Evolutionary conservation across 2,888 invertebrate species (phyloP).

Genomic region (Alloplasta piceator): DNA sequence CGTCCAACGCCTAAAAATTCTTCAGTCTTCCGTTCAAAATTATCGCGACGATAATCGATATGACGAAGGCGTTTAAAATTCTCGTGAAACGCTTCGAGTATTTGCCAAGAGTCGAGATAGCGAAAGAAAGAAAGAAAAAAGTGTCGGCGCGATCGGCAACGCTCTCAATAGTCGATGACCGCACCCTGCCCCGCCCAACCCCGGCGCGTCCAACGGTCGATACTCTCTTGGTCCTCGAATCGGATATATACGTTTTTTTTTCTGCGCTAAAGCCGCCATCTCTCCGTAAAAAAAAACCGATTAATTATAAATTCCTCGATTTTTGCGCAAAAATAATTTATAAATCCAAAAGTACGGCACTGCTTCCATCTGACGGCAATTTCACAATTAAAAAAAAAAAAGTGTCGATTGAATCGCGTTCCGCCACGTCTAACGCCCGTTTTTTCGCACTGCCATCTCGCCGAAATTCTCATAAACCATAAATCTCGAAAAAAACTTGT

Average conservation of each 20-base stretch:
- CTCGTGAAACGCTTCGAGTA: neutral
- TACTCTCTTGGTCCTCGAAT: constrained; percentile 67
- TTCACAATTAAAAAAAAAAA: neutral
- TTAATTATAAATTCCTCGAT: no score
- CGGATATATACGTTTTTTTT: constrained; percentile 2
- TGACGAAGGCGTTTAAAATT: neutral
- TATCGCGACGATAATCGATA: neutral
- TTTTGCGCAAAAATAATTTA: constrained; percentile 9
- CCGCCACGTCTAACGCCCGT: no score
- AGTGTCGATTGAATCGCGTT: no score
- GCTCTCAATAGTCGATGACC: constrained; percentile 71
- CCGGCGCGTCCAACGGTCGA: constrained; percentile 78
- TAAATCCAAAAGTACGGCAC: constrained; percentile 32
- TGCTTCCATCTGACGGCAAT: neutral
- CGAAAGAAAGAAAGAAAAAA: constrained; percentile 6
- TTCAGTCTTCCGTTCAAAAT: neutral
- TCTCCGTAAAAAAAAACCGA: no score
- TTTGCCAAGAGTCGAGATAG: neutral
- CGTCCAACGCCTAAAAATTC: constrained; percentile 7
- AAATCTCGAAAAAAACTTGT: neutral
- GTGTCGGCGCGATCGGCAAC: constrained; percentile 16
- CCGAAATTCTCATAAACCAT: no score
- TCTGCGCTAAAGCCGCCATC: constrained; percentile 1
- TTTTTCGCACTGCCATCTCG: no score
- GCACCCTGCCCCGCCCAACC: constrained; percentile 83